These are phyloP conservation scores for Astyanax mexicanus DNA, from an alignment of 2,797 vertebrate species.

Conservation along the genomic window DNA sequence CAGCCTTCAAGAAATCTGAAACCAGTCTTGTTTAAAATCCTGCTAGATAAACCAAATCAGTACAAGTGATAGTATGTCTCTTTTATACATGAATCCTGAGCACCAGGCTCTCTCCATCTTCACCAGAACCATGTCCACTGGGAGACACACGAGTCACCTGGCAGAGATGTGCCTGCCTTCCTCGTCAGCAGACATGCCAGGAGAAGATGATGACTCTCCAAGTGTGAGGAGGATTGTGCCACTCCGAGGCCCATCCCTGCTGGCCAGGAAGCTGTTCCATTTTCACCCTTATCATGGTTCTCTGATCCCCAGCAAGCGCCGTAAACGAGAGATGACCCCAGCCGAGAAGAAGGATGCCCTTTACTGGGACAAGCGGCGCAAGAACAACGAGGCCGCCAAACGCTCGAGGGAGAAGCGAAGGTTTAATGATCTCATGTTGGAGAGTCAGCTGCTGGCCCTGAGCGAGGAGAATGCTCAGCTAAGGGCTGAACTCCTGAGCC, in stretches of 20 bases:
- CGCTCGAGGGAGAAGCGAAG: conserved; percentile 86
- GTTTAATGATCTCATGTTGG: conserved; percentile 72
- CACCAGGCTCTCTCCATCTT: conserved; percentile 11
- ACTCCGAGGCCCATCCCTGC: conserved; percentile 36
- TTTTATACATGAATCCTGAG: neutral
- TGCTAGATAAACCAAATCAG: too few species aligned
- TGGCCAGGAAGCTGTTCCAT: conserved; percentile 59
- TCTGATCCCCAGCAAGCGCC: conserved; percentile 52
- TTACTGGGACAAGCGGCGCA: conserved; percentile 90
- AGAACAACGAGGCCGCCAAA: conserved; percentile 91
- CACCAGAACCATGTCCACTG: conserved; percentile 36
- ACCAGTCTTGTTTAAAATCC: neutral
- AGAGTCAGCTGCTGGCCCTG: conserved; percentile 73
- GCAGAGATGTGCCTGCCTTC: conserved; percentile 40
- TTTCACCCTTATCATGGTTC: conserved; percentile 51
- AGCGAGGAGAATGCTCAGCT: conserved; percentile 75
- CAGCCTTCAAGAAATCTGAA: neutral
- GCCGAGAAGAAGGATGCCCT: conserved; percentile 81
- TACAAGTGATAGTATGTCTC: neutral
- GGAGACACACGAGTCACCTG: conserved; percentile 25
- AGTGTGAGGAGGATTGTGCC: conserved; percentile 3
- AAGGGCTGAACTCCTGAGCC: conserved; percentile 65
- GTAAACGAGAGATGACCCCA: conserved; percentile 75
- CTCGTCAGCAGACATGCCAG: conserved; percentile 55
- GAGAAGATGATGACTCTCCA: conserved; percentile 4